Evolutionary conservation across 64 coral and sea anemone genomes (phyloP).

Genomic region (Trachythela sp.): DNA sequence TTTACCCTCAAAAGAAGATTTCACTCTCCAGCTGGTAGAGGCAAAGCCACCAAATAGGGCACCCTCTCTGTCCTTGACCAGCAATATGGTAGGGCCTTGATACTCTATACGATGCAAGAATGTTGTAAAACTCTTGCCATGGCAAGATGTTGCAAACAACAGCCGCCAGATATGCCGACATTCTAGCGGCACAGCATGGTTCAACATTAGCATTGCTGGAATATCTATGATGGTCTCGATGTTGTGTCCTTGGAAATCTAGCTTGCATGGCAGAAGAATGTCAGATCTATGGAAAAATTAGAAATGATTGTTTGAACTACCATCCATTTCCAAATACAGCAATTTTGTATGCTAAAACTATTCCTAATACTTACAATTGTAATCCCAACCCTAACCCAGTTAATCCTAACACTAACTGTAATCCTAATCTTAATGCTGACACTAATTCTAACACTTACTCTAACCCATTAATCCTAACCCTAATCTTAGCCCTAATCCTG

Average conservation of each 20-base stretch:
- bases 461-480: too few relatives aligned
- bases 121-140: constrained; percentile 88
- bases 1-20: constrained; percentile 90
- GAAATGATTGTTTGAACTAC: too few relatives aligned
- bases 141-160: constrained; percentile 70
- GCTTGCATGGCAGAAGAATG: constrained; percentile 82
- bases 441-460: too few relatives aligned
- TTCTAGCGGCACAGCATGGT: constrained; percentile 56
- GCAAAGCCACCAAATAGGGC: constrained; percentile 90
- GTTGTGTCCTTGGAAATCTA: constrained; percentile 62
- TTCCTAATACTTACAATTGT: too few relatives aligned
- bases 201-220: constrained; percentile 62
- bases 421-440: not conserved
- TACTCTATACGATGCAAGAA: constrained; percentile 74
- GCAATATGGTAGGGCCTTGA: constrained; percentile 64
- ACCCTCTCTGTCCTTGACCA: constrained; percentile 58
- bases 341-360: too few relatives aligned
- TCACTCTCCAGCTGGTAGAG: constrained; percentile 76
- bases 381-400: too few relatives aligned
- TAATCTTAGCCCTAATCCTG: too few relatives aligned
- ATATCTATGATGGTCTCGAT: constrained; percentile 61
- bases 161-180: constrained; percentile 71
- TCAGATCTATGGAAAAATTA: constrained; percentile 51
- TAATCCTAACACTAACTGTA: not conserved
- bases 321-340: too few relatives aligned